These are phyloP conservation scores for Steinernema khuongi DNA, from an alignment of 1,140 invertebrate genomes.

Conservation along the genomic window DNA sequence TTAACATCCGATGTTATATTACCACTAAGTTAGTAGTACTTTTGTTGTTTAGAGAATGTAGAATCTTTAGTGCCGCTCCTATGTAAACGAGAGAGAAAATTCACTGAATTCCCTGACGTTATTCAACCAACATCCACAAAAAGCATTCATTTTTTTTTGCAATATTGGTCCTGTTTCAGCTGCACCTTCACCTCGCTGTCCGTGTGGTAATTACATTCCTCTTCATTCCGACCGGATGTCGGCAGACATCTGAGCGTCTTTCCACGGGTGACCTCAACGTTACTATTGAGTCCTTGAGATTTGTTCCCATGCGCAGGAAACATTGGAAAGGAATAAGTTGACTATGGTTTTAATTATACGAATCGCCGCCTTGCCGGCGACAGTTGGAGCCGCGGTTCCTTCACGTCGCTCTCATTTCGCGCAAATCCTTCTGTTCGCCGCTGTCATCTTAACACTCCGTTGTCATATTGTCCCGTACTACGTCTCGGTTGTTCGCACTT, in stretches of 20 bases:
- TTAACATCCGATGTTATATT: too few species aligned
- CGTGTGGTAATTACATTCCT: neutral
- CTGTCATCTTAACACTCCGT: neutral
- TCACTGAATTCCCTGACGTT: too few species aligned
- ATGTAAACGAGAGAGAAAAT: too few species aligned
- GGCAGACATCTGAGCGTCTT: neutral
- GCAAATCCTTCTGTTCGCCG: neutral
- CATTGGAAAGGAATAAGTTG: neutral
- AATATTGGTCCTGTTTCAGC: too few species aligned
- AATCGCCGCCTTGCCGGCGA: neutral
- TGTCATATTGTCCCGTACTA: neutral
- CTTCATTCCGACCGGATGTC: neutral
- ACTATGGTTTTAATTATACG: conserved; percentile 7
- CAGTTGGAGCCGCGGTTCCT: neutral
- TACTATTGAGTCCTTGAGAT: neutral
- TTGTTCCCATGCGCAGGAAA: conserved; percentile 16
- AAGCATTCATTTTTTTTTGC: too few species aligned
- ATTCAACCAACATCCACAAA: too few species aligned
- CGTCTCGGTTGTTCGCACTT: neutral
- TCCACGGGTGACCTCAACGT: conserved; percentile 1
- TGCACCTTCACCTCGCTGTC: neutral
- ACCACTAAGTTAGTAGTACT: too few species aligned
- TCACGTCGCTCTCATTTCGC: neutral
- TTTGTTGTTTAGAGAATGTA: too few species aligned
- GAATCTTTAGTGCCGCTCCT: too few species aligned